Percentiles rank a stretch among this genome's conserved stretches.
These are phyloP conservation scores for Parapsyche elsis DNA, from an alignment of 1,140 invertebrate genomes.

Conservation along the genomic window DNA sequence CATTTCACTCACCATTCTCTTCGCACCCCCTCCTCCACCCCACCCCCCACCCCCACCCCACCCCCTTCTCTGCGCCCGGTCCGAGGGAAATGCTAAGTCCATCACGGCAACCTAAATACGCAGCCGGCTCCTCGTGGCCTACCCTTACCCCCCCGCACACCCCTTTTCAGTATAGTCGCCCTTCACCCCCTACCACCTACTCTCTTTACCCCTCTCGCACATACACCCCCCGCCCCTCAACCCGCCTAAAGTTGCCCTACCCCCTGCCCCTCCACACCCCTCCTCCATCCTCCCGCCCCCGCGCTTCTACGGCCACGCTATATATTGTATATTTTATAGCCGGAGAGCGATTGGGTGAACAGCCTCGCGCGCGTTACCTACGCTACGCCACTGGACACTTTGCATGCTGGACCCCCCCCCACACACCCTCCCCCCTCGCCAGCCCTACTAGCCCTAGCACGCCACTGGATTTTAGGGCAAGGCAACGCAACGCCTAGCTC, in stretches of 20 bases:
- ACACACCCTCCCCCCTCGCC: background rate
- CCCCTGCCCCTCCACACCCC: background rate
- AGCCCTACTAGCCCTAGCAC: background rate
- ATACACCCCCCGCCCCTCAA: background rate
- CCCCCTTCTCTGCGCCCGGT: conserved; percentile 35
- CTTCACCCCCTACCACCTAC: background rate
- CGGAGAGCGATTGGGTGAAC: conserved; percentile 52
- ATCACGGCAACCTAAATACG: conserved; percentile 56
- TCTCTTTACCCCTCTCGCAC: background rate
- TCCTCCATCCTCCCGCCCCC: background rate
- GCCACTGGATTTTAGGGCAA: too few relatives aligned
- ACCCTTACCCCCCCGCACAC: background rate
- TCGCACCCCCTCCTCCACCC: too few relatives aligned
- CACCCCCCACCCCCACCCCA: conserved; percentile 29
- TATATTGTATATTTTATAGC: conserved; percentile 55
- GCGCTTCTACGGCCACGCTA: conserved; percentile 18
- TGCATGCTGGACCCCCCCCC: conserved; percentile 2
- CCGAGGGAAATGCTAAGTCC: conserved; percentile 56
- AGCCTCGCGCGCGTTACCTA: conserved; percentile 25
- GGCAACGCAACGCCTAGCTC: too few relatives aligned
- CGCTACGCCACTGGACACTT: conserved; percentile 25
- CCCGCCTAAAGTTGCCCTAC: background rate
- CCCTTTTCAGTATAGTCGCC: background rate
- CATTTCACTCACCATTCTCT: too few relatives aligned
- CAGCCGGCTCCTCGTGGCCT: conserved; percentile 18